Conservation (phyloP, 2,113 vertebrate species). For the Microtus richardsoni region DNA sequence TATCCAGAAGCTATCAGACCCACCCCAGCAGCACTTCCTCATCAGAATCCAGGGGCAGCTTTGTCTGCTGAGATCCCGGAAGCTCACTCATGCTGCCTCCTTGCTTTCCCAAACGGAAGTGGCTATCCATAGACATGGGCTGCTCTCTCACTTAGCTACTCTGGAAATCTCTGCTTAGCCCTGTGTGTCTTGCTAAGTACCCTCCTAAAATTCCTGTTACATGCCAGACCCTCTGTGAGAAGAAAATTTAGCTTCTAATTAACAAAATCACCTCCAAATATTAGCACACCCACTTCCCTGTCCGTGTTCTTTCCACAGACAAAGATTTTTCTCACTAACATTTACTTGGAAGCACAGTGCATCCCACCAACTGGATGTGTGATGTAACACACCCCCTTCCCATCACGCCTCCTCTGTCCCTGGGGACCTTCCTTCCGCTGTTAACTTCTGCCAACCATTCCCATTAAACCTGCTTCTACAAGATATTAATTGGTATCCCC, state of each 20-base stretch:
- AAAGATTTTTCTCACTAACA: neutral
- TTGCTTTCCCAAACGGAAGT: neutral
- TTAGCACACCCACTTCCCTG: neutral
- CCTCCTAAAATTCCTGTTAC: neutral
- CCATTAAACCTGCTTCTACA: neutral
- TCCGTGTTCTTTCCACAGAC: neutral
- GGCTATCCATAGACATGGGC: neutral
- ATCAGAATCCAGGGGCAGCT: neutral
- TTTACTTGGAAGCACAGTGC: neutral
- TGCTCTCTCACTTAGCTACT: neutral
- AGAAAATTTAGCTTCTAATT: neutral
- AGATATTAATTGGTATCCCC: neutral
- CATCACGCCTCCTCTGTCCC: neutral
- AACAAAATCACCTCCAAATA: neutral
- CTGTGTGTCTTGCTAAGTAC: neutral
- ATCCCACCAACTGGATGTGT: neutral
- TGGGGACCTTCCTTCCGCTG: neutral
- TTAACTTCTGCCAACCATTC: neutral
- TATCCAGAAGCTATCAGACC: neutral
- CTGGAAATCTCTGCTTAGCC: neutral
- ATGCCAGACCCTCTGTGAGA: neutral
- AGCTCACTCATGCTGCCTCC: neutral
- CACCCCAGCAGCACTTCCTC: neutral
- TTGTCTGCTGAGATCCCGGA: accelerated
- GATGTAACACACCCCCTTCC: neutral